Conservation (phyloP, 2,113 vertebrate genomes). For the Trogon surrucura region DNA sequence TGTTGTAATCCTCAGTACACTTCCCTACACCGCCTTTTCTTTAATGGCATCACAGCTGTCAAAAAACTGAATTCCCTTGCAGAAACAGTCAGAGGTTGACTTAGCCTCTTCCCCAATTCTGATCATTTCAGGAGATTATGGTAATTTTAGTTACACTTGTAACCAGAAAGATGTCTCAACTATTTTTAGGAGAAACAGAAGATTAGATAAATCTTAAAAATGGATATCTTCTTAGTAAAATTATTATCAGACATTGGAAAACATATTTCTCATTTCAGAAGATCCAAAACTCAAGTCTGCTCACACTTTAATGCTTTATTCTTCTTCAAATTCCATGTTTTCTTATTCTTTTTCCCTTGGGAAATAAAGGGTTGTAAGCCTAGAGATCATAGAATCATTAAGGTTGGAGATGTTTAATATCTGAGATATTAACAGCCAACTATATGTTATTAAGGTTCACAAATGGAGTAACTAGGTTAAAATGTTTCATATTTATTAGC, state of each 20-base stretch:
- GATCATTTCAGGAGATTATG: rapidly evolving
- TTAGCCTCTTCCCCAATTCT: not conserved
- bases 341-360: not conserved
- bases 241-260: not conserved
- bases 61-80: not conserved
- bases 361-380: not conserved
- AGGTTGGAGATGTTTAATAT: not conserved
- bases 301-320: not conserved
- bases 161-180: not conserved
- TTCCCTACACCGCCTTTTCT: not conserved
- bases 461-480: not conserved
- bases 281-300: not conserved
- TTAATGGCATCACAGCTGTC: not conserved
- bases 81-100: not conserved
- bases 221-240: not conserved
- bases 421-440: not conserved
- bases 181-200: not conserved
- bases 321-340: not conserved
- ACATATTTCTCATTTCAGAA: not conserved
- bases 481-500: not conserved
- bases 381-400: not conserved
- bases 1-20: not conserved
- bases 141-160: not conserved
- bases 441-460: not conserved
- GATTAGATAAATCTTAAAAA: not conserved